Evolutionary conservation across 2,888 invertebrate species (phyloP), one percentile per base, ranked within the genome.

Genomic region (Vannuccia rotundouncinata): DNA sequence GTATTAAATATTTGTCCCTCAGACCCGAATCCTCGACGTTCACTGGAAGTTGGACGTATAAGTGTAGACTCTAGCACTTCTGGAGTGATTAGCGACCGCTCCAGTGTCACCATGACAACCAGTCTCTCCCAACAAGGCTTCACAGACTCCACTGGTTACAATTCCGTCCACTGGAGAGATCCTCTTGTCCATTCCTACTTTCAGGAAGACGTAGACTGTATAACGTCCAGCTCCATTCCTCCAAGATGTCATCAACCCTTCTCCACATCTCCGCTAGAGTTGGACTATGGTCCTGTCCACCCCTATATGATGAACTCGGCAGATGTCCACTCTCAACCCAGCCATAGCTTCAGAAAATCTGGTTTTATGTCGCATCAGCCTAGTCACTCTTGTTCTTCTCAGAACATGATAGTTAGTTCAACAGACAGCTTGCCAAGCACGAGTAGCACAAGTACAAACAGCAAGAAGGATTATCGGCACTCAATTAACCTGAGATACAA

Each of bases 51-150:
- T 2, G 31, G 31, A 29, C 28, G 75, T 27, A n/a, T n/a, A n/a
- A 31, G 75, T n/a, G 31, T 31, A 1, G 75, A 75, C 30, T 75
- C 75, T 2, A 75, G 75, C 30, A 75, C 27, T 29, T 75, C 75
- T 27, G 75, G 75, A 1, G 75, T 75, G 1, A 27, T 75, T 31
- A 31, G 30, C 29, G 75, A 75, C 31, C 75, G 29, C 17, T 75
- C 75, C 25, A 75, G 75, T 22, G 10, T 66, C 25, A 66, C 66
- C 25, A 22, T 66, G 66, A 22, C 66, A 66, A 66, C 66, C 25
- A 10, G 10, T 10, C 45, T 5, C 45, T 45, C 5, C 17, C 45
- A 45, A 45, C 45, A 66, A 27, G 66, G 22, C 5, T 22, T 2
- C 25, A 5, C 10, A 17, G 66, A 66, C 66, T 66, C 25, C 2